These are phyloP conservation scores for Halichoeres trimaculatus DNA, from an alignment of 2,113 vertebrate genomes.

Conservation along the genomic window DNA sequence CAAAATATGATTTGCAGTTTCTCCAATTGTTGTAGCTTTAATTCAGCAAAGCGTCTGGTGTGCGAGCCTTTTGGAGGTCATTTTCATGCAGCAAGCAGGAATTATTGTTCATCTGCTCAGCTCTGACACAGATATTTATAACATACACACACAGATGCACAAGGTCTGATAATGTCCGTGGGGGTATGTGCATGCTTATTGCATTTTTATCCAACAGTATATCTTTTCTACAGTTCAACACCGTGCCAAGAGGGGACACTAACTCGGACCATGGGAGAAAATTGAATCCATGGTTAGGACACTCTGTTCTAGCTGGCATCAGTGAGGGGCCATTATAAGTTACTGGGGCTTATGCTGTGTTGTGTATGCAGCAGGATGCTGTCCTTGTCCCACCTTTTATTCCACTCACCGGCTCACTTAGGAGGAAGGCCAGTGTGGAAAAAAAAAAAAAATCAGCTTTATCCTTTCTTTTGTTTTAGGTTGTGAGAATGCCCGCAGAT, in stretches of 20 bases:
- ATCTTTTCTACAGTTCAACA: conserved; percentile 58
- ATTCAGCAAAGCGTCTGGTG: conserved; percentile 17
- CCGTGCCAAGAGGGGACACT: conserved; percentile 42
- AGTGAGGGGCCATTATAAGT: conserved; percentile 64
- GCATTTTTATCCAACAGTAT: conserved; percentile 53
- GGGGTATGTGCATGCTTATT: conserved; percentile 51
- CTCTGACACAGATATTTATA: conserved; percentile 60
- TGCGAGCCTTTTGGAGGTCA: conserved; percentile 27
- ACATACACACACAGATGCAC: conserved; percentile 44
- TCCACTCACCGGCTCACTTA: conserved; percentile 27
- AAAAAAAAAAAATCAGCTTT: conserved; percentile 19
- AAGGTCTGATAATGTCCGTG: conserved; percentile 50
- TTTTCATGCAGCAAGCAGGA: conserved; percentile 31
- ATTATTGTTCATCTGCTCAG: conserved; percentile 33
- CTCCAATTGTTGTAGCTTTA: conserved; percentile 22
- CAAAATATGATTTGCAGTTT: conserved; percentile 43
- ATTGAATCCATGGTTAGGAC: conserved; percentile 60
- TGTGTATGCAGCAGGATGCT: conserved; percentile 47
- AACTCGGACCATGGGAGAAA: conserved; percentile 53
- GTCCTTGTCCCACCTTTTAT: conserved; percentile 57
- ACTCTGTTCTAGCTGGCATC: conserved; percentile 57
- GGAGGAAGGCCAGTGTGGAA: not conserved
- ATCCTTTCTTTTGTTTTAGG: conserved; percentile 24
- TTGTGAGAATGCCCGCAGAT: conserved; percentile 41
- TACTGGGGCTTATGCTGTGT: conserved; percentile 44